Conservation (phyloP, 2,113 vertebrate genomes). For the Mesembrinibis cayennensis region DNA sequence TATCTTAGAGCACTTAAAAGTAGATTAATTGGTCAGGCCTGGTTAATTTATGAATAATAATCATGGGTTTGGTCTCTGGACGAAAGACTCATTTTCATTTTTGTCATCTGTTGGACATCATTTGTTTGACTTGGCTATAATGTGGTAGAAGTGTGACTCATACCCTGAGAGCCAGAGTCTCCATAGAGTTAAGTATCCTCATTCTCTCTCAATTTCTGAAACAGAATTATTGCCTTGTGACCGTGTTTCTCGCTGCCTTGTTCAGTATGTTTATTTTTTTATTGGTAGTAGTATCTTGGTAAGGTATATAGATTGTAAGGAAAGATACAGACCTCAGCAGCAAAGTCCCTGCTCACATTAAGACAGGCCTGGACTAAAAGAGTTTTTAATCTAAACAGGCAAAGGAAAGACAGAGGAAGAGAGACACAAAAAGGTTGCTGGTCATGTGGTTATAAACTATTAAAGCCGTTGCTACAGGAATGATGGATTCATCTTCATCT, state of each 20-base stretch:
- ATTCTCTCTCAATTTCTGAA: constrained; percentile 7
- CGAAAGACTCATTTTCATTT: background rate
- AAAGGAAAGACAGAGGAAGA: background rate
- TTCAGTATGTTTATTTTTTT: background rate
- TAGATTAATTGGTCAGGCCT: constrained; percentile 9
- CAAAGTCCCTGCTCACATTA: background rate
- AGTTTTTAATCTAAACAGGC: background rate
- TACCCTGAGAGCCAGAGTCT: constrained; percentile 2
- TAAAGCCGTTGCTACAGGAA: background rate
- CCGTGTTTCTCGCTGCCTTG: background rate
- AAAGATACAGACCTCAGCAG: background rate
- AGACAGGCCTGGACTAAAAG: background rate
- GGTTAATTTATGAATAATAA: constrained; percentile 52
- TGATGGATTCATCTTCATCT: background rate
- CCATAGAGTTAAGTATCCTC: constrained; percentile 7
- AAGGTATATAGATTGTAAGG: background rate
- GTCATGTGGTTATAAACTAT: background rate
- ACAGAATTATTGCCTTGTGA: background rate
- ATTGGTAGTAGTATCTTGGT: background rate
- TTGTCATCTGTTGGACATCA: constrained; percentile 42
- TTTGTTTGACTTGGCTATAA: constrained; percentile 55
- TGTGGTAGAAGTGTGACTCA: constrained; percentile 54
- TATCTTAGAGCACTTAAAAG: background rate
- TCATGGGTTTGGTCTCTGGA: constrained; percentile 36
- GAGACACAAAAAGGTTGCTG: background rate